Percentiles rank a stretch among this genome's conserved stretches.
Conservation (phyloP, 2,113 vertebrate species). For the Pseudois nayaur region DNA sequence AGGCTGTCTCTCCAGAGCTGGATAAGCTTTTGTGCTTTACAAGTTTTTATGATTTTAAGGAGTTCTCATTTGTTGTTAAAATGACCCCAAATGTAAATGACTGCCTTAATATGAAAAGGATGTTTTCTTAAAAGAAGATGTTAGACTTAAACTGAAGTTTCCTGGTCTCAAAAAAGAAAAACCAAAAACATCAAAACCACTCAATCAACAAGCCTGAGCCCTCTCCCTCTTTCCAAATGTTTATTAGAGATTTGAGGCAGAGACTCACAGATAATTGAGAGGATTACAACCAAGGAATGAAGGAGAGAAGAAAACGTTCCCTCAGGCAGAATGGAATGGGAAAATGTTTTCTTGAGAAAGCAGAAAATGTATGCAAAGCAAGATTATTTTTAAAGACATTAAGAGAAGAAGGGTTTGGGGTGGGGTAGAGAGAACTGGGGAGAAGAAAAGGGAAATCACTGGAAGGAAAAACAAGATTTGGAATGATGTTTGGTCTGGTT, state of each 20-base stretch:
- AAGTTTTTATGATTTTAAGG: background rate
- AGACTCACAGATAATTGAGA: conserved; percentile 29
- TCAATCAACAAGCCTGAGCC: conserved; percentile 2
- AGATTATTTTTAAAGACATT: conserved; percentile 27
- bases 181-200: background rate
- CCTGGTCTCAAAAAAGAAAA: background rate
- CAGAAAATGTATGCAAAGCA: conserved; percentile 22
- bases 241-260: conserved; percentile 32
- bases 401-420: background rate
- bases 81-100: background rate
- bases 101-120: conserved; percentile 38
- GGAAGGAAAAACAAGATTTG: conserved; percentile 40
- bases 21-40: conserved; percentile 4
- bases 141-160: conserved; percentile 39
- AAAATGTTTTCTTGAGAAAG: conserved; percentile 34
- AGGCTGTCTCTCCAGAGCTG: background rate
- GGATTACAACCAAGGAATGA: conserved; percentile 31
- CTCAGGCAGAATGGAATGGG: conserved; percentile 6
- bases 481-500: conserved; percentile 67
- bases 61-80: conserved; percentile 25
- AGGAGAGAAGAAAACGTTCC: conserved; percentile 49
- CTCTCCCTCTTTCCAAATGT: conserved; percentile 11
- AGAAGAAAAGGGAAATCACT: conserved; percentile 29
- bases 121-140: conserved; percentile 45
- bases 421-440: background rate